Conservation (phyloP, 2,888 invertebrate species). For the Fragum fragum region DNA sequence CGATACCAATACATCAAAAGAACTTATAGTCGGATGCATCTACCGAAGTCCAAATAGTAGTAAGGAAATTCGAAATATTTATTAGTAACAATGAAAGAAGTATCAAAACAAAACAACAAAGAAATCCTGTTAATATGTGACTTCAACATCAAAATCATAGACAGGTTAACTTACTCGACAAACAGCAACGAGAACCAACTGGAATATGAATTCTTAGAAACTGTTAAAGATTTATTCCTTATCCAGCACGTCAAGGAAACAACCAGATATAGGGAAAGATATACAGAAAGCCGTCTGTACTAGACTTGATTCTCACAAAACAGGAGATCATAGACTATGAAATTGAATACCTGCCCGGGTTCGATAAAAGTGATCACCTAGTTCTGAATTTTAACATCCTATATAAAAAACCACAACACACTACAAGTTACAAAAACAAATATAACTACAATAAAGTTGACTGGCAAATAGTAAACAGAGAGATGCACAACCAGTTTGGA, state of each 20-base stretch:
- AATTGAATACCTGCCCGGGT: not conserved
- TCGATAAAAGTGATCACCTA: not conserved
- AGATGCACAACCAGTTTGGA: not conserved
- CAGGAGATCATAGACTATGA: not conserved
- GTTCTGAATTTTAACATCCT: not conserved
- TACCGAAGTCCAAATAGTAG: slow-evolving; percentile 18
- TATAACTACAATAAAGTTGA: not conserved
- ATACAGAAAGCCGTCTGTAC: not conserved
- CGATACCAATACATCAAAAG: not conserved
- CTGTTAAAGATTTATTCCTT: not conserved
- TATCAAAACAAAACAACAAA: not conserved
- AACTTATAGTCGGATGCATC: not conserved
- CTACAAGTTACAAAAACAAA: not conserved
- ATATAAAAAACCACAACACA: too few species aligned
- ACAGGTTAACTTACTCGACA: not conserved
- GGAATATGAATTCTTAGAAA: not conserved
- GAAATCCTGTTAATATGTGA: not conserved
- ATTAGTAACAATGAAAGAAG: too few species aligned
- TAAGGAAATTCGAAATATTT: not conserved
- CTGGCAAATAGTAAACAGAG: not conserved
- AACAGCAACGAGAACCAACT: not conserved
- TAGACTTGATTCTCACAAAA: not conserved
- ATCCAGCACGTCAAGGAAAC: not conserved
- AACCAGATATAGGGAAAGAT: not conserved
- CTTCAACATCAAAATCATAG: not conserved